Evolutionary conservation across 2,797 vertebrate species (phyloP), one percentile per base, ranked within the genome.

Genomic region (Cichlasoma orientale): DNA sequence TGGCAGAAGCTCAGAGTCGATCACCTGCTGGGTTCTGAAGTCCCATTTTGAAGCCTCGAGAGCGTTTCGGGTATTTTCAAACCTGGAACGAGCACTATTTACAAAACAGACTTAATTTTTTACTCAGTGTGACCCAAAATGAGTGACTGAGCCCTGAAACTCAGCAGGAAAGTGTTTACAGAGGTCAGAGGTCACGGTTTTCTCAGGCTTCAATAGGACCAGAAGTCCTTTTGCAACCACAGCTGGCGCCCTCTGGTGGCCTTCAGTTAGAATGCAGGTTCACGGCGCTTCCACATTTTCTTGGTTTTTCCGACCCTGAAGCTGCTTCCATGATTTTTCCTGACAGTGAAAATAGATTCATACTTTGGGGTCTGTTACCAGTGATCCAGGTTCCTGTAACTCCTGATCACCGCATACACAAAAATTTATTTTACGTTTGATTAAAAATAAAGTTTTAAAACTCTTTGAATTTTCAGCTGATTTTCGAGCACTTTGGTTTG

Each of bases 1-100:
- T 10, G 21, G 59, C 59, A 0, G 36, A 21, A 36, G 6, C 3
- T 14, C 44, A 18, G 16, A 47, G 5, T 4, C 23, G 4, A 16
- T 44, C 33, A 33, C 31, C 7, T 2, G 7, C 31, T 33, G 31
- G 7, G 1, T 33, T 33, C 31, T 33, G 31, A 33, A 33, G 31
- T 33, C 7, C 31, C 31, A 7, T 33, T 33, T 33, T 44, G 13
- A 44, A 14, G 41, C 41, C 12, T 41, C 38, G 38, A 41, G 38
- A 38, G 9, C 2, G 41, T 44, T 44, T 44, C 36, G 3, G 2
- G 36, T 10, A 44, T 16, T 44, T 44, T 44, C 4, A 11, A 1
- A 27, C 59, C 14, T 25, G 14, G 0, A 1, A 9, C 25, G 38
- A 66, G 8, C 0, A 63, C 0, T 25, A 63, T 61, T 0, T 3